Evolutionary conservation across 2,888 invertebrate species (phyloP).

Genomic region (Diogma glabrata): DNA sequence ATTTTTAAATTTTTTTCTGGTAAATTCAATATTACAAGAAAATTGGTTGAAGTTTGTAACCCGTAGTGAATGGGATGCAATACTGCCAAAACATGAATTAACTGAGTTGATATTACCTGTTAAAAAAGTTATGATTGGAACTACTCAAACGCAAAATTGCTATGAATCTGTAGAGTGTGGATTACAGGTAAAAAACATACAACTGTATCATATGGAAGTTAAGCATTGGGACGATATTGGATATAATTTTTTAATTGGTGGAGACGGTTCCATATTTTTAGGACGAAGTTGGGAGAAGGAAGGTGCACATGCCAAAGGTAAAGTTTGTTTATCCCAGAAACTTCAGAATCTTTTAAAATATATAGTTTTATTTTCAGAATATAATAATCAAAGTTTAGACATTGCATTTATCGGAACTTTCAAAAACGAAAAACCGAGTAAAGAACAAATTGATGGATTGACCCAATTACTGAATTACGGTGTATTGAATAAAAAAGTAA

Average conservation of each 20-base stretch:
- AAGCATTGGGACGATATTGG: neutral
- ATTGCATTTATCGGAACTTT: neutral
- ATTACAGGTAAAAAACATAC: neutral
- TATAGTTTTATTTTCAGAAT: neutral
- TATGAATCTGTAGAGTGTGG: conserved; percentile 38
- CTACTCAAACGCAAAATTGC: conserved; percentile 47
- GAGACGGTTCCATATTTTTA: conserved; percentile 61
- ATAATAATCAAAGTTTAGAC: neutral
- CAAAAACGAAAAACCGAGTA: neutral
- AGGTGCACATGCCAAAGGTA: conserved; percentile 53
- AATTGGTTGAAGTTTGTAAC: too few relatives aligned
- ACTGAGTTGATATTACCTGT: conserved; percentile 36
- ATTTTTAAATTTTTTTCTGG: too few relatives aligned
- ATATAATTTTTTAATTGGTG: conserved; percentile 37
- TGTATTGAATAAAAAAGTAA: neutral
- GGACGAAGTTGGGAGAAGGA: conserved; percentile 63
- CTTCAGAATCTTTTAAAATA: neutral
- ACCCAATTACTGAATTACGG: neutral
- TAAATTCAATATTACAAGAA: too few relatives aligned
- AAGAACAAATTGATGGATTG: neutral
- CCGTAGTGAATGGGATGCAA: conserved; percentile 50
- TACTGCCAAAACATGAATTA: conserved; percentile 39
- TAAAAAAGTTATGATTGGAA: conserved; percentile 42
- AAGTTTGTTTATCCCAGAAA: neutral
- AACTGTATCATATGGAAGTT: neutral